Percentiles rank a stretch among this genome's conserved stretches.
Evolutionary conservation across 2,888 invertebrate genomes (phyloP).

Genomic region (Cosmia trapezina): DNA sequence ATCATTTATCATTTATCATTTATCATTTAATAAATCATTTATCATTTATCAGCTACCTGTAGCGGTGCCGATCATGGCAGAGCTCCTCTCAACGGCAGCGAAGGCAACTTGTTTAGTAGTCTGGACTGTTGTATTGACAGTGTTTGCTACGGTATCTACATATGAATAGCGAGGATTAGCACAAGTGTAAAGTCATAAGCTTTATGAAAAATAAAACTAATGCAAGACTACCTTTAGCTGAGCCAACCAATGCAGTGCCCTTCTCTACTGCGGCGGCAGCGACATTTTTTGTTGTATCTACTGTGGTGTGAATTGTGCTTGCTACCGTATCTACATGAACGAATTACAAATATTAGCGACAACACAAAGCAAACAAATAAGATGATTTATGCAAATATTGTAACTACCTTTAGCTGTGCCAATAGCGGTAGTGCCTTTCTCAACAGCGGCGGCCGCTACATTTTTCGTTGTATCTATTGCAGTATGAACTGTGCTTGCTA

Average conservation of each 20-base stretch:
- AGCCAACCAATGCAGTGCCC: constrained; percentile 60
- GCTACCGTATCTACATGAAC: constrained; percentile 57
- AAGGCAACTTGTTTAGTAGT: constrained; percentile 73
- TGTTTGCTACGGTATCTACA: constrained; percentile 63
- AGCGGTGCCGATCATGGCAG: constrained; percentile 66
- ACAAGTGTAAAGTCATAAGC: constrained; percentile 6
- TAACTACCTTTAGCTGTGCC: constrained; percentile 36
- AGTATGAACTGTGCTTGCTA: constrained; percentile 34
- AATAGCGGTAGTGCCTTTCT: constrained; percentile 15
- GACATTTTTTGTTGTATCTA: constrained; percentile 69
- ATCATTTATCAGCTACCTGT: constrained; percentile 56
- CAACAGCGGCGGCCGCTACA: constrained; percentile 24
- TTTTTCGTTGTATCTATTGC: constrained; percentile 37
- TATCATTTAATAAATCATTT: no score
- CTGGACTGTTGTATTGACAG: constrained; percentile 67
- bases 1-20: no score
- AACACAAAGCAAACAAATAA: constrained; percentile 15
- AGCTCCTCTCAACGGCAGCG: constrained; percentile 70
- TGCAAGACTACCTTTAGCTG: constrained; percentile 47
- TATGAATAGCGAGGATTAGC: constrained; percentile 26
- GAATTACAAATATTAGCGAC: constrained; percentile 23
- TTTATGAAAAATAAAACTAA: constrained; percentile 1
- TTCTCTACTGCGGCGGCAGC: constrained; percentile 67
- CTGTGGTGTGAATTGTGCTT: constrained; percentile 63
- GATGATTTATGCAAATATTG: background rate